Evolutionary conservation across 2,113 vertebrate genomes (phyloP).

Genomic region (Pycnonotus jocosus): DNA sequence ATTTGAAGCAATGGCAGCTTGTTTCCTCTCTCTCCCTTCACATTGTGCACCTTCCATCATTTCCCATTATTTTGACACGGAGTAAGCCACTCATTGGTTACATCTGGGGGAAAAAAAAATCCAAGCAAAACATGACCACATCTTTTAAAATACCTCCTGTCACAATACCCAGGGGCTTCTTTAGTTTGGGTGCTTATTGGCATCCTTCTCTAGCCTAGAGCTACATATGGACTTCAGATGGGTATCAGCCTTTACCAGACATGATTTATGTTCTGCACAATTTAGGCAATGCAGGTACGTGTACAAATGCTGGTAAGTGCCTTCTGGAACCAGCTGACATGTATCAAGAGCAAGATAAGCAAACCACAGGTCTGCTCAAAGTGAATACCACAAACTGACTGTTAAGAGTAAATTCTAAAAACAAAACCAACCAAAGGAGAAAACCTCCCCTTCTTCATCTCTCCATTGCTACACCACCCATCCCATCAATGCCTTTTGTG

Average conservation of each 20-base stretch:
- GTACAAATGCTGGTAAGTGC: neutral
- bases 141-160: neutral
- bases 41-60: neutral
- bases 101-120: neutral
- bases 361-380: neutral
- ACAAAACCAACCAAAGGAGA: neutral
- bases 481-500: neutral
- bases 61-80: neutral
- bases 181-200: neutral
- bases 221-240: neutral
- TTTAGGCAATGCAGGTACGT: neutral
- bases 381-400: neutral
- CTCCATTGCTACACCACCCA: neutral
- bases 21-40: neutral
- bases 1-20: neutral
- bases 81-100: neutral
- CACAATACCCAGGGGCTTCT: neutral
- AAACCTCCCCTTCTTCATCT: neutral
- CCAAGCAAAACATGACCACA: neutral
- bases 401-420: neutral
- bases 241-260: neutral
- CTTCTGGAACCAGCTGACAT: neutral
- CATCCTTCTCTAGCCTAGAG: neutral
- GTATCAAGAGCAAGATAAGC: neutral
- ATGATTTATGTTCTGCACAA: neutral